A percentile compares a stretch with the other conserved stretches of the same genome.
These are phyloP conservation scores for Campaea margaritaria DNA, from an alignment of 2,888 invertebrate species.

Conservation along the genomic window DNA sequence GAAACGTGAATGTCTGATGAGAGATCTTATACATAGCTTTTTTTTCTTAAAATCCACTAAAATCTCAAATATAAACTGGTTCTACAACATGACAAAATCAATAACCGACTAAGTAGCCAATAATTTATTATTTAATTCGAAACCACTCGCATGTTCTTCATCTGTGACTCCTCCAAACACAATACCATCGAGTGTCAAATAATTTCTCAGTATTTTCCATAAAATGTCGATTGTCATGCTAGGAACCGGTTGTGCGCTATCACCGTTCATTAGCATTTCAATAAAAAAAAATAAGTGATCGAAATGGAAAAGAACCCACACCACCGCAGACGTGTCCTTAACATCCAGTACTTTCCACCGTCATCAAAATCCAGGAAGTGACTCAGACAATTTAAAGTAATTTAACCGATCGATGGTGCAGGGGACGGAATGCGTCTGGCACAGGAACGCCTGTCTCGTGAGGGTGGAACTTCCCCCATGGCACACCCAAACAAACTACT, in stretches of 20 bases:
- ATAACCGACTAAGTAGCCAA: too few species aligned
- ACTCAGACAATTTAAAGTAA: slow-evolving; percentile 65
- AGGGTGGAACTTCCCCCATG: slow-evolving; percentile 47
- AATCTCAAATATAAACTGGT: too few species aligned
- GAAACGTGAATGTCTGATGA: too few species aligned
- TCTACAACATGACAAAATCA: too few species aligned
- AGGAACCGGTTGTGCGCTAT: background rate
- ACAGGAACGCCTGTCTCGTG: slow-evolving; percentile 45
- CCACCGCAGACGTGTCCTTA: slow-evolving; percentile 20
- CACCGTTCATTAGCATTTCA: background rate
- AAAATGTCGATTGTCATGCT: slow-evolving; percentile 6
- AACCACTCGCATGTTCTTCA: too few species aligned
- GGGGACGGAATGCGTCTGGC: slow-evolving; percentile 64
- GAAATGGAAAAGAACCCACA: slow-evolving; percentile 4
- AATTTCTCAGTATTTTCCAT: background rate
- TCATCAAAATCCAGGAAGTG: slow-evolving; percentile 48
- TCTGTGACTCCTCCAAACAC: too few species aligned
- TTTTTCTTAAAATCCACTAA: too few species aligned
- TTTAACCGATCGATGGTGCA: slow-evolving; percentile 69
- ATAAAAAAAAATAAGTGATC: slow-evolving; percentile 9
- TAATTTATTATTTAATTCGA: too few species aligned
- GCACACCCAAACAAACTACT: slow-evolving; percentile 61
- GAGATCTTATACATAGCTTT: too few species aligned
- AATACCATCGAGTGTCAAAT: too few species aligned
- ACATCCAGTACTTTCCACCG: slow-evolving; percentile 6